Evolutionary conservation across 1,140 invertebrate species (phyloP), one percentile per base, ranked within the genome.

Genomic region (Muscidifurax raptorellus): DNA sequence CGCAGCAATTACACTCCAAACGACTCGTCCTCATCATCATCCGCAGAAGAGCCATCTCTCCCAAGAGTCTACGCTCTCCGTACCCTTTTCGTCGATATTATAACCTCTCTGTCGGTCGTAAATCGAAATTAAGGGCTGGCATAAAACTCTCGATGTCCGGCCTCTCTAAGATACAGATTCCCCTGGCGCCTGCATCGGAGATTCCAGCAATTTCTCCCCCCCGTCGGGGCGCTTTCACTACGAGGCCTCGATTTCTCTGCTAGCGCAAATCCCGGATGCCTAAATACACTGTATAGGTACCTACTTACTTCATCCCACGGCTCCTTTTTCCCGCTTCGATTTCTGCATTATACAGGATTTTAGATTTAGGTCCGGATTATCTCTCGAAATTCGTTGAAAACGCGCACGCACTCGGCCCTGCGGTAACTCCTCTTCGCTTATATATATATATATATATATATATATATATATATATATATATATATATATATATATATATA

Each of bases 231-330:
- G 52, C 52, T 59, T 59, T 59, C 52, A 59, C 52, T 59, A 47
- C 44, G 52, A 87, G 87, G 87, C 88, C 88, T 87, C 87, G 88
- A 88, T 88, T 88, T 88, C 88, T 87, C 86, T 64, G 78, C 27
- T 52, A 79, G 76, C 83, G 77, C 44, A 77, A 84, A 86, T 85
- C 85, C 82, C 81, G 79, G 66, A 85, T 72, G 36, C 9, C 36
- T 40, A 9, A 9, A 32, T 32, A n/a, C n/a, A n/a, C n/a, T n/a
- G n/a, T 32, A 40, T 36, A 36, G 7, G 7, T 36, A 36, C 9
- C 5, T 36, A 30, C n/a, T 18, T n/a, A 44, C 66, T 75, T 75
- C 72, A 32, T 87, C 80, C 82, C 75, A 74, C 67, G 80, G 79
- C 76, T 86, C 88, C 76, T 52, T 78, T 47, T 28, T 28, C 25